Evolutionary conservation across 2,888 invertebrate genomes (phyloP).

Genomic region (Chrysodeixis includens): DNA sequence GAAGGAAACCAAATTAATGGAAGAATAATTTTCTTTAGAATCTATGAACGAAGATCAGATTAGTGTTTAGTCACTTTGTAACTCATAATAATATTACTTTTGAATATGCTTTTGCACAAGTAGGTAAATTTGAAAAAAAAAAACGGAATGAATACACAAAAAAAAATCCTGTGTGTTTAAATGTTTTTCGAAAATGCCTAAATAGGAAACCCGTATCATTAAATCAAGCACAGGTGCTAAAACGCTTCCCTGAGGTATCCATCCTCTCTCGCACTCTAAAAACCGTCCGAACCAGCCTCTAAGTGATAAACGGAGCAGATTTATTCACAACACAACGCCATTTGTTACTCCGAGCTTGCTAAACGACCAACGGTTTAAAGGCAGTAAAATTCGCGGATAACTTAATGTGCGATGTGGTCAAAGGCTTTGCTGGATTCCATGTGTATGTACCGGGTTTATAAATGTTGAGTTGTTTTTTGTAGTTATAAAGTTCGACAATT

Average conservation of each 20-base stretch:
- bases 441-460: background rate
- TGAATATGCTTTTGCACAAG: too few relatives aligned
- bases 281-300: conserved; percentile 64
- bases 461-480: background rate
- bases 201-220: conserved; percentile 31
- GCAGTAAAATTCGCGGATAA: conserved; percentile 69
- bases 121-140: too few relatives aligned
- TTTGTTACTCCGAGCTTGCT: conserved; percentile 78
- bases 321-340: conserved; percentile 76
- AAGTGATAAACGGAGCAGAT: conserved; percentile 82
- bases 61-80: too few relatives aligned
- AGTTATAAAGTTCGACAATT: too few relatives aligned
- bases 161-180: too few relatives aligned
- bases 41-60: too few relatives aligned
- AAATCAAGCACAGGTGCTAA: conserved; percentile 62
- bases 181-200: background rate
- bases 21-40: too few relatives aligned
- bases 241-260: conserved; percentile 66
- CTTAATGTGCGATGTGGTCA: conserved; percentile 66
- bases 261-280: conserved; percentile 52
- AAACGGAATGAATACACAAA: too few relatives aligned
- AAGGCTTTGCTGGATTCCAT: conserved; percentile 52
- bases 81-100: too few relatives aligned
- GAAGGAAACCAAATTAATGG: too few relatives aligned
- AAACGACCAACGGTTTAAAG: conserved; percentile 71